These are phyloP conservation scores for Eremobia ochroleuca DNA, from an alignment of 2,888 invertebrate species.

Conservation along the genomic window DNA sequence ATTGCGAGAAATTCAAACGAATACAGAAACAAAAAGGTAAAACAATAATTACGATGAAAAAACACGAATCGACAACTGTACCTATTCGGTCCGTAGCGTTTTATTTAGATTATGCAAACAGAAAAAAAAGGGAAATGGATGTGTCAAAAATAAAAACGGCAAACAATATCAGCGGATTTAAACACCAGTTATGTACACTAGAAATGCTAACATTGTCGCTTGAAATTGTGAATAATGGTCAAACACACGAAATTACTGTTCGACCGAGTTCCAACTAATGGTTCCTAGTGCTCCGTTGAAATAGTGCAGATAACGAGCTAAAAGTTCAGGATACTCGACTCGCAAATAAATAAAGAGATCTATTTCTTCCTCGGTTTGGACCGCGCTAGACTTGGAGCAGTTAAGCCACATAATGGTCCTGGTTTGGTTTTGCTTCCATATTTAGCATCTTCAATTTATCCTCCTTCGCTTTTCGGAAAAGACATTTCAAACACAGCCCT, in stretches of 20 bases:
- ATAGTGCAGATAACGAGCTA: slow-evolving; percentile 62
- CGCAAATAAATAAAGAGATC: slow-evolving; percentile 63
- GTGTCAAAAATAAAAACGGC: slow-evolving; percentile 53
- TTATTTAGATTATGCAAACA: slow-evolving; percentile 57
- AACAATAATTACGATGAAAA: background rate
- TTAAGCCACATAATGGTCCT: slow-evolving; percentile 57
- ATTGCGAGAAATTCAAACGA: background rate
- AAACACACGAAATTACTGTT: slow-evolving; percentile 59
- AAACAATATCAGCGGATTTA: slow-evolving; percentile 45
- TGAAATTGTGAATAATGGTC: slow-evolving; percentile 52
- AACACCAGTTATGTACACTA: slow-evolving; percentile 54
- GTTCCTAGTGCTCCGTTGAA: slow-evolving; percentile 27
- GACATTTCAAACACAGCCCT: background rate
- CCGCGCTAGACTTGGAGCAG: slow-evolving; percentile 42
- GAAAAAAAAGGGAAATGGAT: slow-evolving; percentile 39
- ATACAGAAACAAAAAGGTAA: background rate
- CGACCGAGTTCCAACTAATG: slow-evolving; percentile 51
- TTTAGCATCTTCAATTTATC: slow-evolving; percentile 40
- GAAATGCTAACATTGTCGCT: slow-evolving; percentile 45
- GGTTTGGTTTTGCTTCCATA: slow-evolving; percentile 44
- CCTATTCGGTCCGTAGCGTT: slow-evolving; percentile 16
- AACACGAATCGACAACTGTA: slow-evolving; percentile 38
- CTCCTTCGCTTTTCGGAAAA: slow-evolving; percentile 18
- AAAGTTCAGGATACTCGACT: slow-evolving; percentile 51
- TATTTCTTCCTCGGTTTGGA: slow-evolving; percentile 45